Base-by-base conservation (phyloP, 2,113 vertebrate species). In the Osmerus eperlanus region DNA sequence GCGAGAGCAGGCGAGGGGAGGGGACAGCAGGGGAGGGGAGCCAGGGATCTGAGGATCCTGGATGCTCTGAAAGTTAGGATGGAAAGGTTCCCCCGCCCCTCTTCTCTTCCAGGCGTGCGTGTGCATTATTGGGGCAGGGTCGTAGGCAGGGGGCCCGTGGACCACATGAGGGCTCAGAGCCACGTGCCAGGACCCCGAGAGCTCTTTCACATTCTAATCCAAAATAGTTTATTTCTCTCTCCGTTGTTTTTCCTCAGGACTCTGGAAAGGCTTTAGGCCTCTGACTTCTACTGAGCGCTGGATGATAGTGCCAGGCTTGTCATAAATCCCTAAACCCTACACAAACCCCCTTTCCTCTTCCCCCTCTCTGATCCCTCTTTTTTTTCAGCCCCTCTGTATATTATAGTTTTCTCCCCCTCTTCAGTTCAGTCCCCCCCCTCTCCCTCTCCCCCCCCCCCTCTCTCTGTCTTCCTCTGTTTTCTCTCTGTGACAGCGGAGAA, bases 401-500 rank as follows among this genome's bases (percentile, higher is more conserved):
- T 83, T 78, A 75, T 81, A 84, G 71, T 82, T 75, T 12, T 14
- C 41, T 18, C 16, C 14, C 52, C 8, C 14, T 12, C 23, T 18
- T 54, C 68, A 21, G 55, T 41, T 54, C 68, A 21, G 55, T 41
- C 66, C 71, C 25, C 52, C 4, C 71, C 71, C 61, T 69, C 41
- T 54, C 41, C 76, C 81, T 64, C 72, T 15, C 73, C 76, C 61
- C 84, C 78, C 83, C 71, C 65, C 71, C 77, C 85, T 84, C 65
- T 79, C 71, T 85, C 72, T 83, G 81, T 86, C 86, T 85, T 28
- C 66, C 70, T 60, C 78, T 81, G 59, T 47, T 63, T 68, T 83
- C 81, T 80, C 72, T 73, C 75, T 83, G 78, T 86, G 85, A 89
- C 86, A 86, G 85, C 41, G 69, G 71, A 82, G 81, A 51, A 68